These are phyloP conservation scores for Chascanopsetta lugubris DNA, from an alignment of 2,113 vertebrate species.

Conservation along the genomic window DNA sequence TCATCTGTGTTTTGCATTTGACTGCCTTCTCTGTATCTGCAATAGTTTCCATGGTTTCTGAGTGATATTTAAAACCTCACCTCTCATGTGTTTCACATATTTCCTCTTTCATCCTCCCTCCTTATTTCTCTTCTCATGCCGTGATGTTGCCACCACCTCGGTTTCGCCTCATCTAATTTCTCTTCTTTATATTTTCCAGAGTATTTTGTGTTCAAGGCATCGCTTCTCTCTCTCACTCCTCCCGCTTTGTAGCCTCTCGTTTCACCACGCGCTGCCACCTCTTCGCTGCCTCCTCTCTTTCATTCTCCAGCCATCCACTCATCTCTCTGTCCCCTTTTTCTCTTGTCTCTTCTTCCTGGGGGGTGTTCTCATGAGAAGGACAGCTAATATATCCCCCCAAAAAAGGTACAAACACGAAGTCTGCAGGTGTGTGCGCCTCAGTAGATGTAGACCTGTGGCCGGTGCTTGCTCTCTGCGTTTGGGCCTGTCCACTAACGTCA, in stretches of 20 bases:
- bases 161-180: conserved; percentile 82
- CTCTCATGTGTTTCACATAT: conserved; percentile 17
- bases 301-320: conserved; percentile 85
- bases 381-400: conserved; percentile 91
- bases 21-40: conserved; percentile 40
- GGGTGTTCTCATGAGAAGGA: conserved; percentile 92
- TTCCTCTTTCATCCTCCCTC: conserved; percentile 21
- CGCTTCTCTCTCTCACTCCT: conserved; percentile 72
- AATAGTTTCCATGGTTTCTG: conserved; percentile 44
- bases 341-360: conserved; percentile 77
- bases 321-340: conserved; percentile 85
- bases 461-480: conserved; percentile 64
- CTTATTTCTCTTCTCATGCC: conserved; percentile 50
- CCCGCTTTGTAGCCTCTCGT: conserved; percentile 58
- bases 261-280: conserved; percentile 17
- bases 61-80: conserved; percentile 37
- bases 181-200: conserved; percentile 87
- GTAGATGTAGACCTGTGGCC: conserved; percentile 30
- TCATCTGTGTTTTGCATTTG: conserved; percentile 26
- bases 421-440: conserved; percentile 59
- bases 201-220: conserved; percentile 82
- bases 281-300: conserved; percentile 54
- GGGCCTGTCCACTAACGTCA: conserved; percentile 53
- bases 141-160: conserved; percentile 51
- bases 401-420: conserved; percentile 88